Evolutionary conservation across 2,888 invertebrate genomes (phyloP), one percentile per base, ranked within the genome.

Genomic region (Macrosiphum euphorbiae): DNA sequence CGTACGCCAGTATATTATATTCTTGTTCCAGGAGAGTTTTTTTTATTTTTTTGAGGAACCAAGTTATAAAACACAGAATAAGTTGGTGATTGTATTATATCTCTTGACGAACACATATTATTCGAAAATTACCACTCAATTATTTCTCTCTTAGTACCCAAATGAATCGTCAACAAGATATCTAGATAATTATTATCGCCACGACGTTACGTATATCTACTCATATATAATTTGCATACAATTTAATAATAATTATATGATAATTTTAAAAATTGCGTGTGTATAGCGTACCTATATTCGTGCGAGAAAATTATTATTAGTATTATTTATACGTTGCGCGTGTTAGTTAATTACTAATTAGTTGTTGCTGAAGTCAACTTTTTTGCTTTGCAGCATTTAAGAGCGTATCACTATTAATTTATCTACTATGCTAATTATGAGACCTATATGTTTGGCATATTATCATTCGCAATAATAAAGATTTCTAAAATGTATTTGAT

Each of bases 181-280:
- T 78, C 35, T 20, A n/a, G n/a, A 61, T 47, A n/a, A 90, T 90
- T 67, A 67, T 90, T 44, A 67, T 67, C 89, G n/a, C 20, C n/a
- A 41, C 11, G 11, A 44, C 47, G 61, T 44, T 28, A 20, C 20
- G 55, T 55, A 50, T 28, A 13, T 20, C 7, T 35, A 35, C 35
- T 78, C 5, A 55, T n/a, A 41, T 61, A 90, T 61, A 90, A 90
- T 78, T 78, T 35, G 78, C 44, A 44, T 90, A 44, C 4, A n/a
- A 90, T n/a, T 90, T 90, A 61, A 47, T 61, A 16, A 89, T 67
- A 90, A 90, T 28, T 10, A 67, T 10, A 47, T 61, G 61, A 24
- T 61, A 67, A 90, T 61, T 90, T 58, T 8, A 47, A 90, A 89
- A 90, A 47, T n/a, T 78, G 20, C 20, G 8, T 16, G 28, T 47